Base-by-base conservation (phyloP, 1,140 invertebrate species). In the Diabrotica virgifera region DNA sequence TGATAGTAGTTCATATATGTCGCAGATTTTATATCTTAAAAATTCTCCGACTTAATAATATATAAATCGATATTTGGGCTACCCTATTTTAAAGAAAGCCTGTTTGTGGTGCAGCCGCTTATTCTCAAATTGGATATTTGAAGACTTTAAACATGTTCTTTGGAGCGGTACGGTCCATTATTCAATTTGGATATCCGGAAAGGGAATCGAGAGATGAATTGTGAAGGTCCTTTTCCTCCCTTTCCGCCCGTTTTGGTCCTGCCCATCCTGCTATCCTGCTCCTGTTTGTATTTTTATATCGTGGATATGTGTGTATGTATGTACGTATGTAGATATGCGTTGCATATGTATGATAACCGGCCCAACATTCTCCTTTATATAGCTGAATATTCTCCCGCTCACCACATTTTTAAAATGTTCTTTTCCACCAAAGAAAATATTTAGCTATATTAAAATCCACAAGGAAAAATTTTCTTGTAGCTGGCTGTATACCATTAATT, bases 301-400 rank as follows among this genome's bases (percentile, higher is more conserved):
- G 58, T 59, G 58, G 38, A 59, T 59, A 38, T 59, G 38, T 59
- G 58, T 59, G 58, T 37, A 58, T 46, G 58, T 59, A 59, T 59
- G 58, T 59, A 59, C 58, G 58, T 59, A 59, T 59, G 58, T 59
- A 59, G 58, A 59, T 59, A 59, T 38, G 58, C 58, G 58, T 59
- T 59, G 58, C 58, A 59, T 59, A 59, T 59, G 58, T 59, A 59
- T 59, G 58, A 59, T 59, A 59, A 59, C 35, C 58, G 37, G 40
- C 40, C 35, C 38, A 59, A 37, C 58, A 59, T 38, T 6, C 36
- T 59, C 58, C 46, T 59, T 59, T 59, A 59, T 59, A 59, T 11
- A 59, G n/a, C 58, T 59, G 24, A 36, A 57, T 57, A 57, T 57
- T 59, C 58, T 59, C 58, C 50, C 58, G 58, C 12, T 50, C 58